Percentiles rank a stretch among this genome's conserved stretches.
Evolutionary conservation across 2,113 vertebrate genomes (phyloP).

Genomic region (Blennius ocellaris): DNA sequence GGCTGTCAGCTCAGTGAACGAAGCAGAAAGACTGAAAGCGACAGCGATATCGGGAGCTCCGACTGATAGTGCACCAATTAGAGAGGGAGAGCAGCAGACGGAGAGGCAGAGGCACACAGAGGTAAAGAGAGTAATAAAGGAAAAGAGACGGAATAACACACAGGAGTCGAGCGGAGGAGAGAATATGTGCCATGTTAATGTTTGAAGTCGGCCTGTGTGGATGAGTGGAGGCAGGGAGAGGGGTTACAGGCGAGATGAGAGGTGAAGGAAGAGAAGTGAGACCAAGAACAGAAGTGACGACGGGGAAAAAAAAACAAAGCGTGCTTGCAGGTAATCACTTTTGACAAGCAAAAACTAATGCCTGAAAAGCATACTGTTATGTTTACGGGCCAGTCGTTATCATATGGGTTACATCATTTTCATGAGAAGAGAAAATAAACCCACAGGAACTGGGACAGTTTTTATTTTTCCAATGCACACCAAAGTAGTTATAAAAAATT

Average conservation of each 20-base stretch:
- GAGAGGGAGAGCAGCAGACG: conserved; percentile 44
- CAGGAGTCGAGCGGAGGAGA: conserved; percentile 21
- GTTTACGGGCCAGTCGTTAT: background rate
- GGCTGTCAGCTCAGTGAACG: conserved; percentile 4
- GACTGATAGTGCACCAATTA: conserved; percentile 64
- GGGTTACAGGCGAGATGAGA: conserved; percentile 11
- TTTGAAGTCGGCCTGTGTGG: conserved; percentile 22
- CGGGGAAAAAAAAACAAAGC: background rate
- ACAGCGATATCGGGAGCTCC: conserved; percentile 41
- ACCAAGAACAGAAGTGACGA: background rate
- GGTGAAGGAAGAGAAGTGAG: conserved; percentile 3
- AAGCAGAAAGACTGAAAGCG: conserved; percentile 44
- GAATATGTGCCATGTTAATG: conserved; percentile 42
- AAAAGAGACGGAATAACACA: conserved; percentile 42
- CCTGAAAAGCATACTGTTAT: background rate
- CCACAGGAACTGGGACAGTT: background rate
- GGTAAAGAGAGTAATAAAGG: conserved; percentile 48
- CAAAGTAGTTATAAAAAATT: background rate
- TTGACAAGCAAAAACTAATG: background rate
- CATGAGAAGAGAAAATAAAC: too few relatives aligned
- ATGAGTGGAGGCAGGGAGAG: conserved; percentile 20
- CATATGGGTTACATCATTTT: background rate
- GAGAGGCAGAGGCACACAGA: conserved; percentile 34
- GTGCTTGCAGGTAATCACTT: conserved; percentile 19
- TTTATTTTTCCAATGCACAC: background rate